phyloP scores from a whole-genome alignment of 2,113 vertebrate genomes.

The Ptychochromis oligacanthus region DNA sequence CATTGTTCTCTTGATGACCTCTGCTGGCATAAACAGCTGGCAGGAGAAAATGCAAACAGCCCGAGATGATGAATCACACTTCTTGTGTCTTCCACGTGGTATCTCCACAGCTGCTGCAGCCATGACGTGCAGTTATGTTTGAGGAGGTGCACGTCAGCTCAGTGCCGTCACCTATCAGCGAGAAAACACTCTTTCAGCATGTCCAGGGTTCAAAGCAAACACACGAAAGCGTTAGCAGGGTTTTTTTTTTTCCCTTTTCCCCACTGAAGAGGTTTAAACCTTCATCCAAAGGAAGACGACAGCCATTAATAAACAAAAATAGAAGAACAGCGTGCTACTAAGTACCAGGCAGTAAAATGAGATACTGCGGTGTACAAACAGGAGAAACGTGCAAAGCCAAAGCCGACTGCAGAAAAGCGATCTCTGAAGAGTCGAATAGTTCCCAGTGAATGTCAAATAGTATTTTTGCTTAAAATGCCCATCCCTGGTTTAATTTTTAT shows the following conservation, averaged over 20 bases:
- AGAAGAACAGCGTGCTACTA: too few species aligned
- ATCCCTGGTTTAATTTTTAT: too few species aligned
- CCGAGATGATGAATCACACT: neutral
- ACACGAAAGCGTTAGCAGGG: neutral
- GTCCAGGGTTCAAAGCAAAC: neutral
- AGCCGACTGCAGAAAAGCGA: too few species aligned
- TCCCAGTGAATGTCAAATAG: too few species aligned
- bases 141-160: neutral
- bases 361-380: too few species aligned
- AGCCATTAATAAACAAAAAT: too few species aligned
- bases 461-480: too few species aligned
- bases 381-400: too few species aligned
- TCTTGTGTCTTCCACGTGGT: neutral
- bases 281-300: too few species aligned
- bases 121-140: neutral
- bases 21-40: constrained; percentile 4
- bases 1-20: neutral
- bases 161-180: neutral
- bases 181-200: constrained; percentile 1
- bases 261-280: neutral
- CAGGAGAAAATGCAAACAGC: constrained; percentile 1
- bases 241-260: neutral
- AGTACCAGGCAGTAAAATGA: too few species aligned
- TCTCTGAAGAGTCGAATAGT: too few species aligned
- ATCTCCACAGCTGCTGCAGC: neutral